Percentiles rank a stretch among this genome's conserved stretches.
Evolutionary conservation across 1,140 invertebrate species (phyloP).

Genomic region (Papilio polytes): DNA sequence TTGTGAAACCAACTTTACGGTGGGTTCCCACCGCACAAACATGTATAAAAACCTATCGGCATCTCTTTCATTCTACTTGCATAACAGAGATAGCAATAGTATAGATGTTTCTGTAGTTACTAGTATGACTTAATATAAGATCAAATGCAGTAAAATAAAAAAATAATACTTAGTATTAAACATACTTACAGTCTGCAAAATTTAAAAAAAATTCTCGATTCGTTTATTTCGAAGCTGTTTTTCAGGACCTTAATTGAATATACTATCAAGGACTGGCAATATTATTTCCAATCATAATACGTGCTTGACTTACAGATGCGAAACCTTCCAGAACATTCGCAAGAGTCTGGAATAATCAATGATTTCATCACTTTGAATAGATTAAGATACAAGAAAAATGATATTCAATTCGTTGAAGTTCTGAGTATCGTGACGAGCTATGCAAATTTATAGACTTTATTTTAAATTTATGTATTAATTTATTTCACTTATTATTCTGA

Average conservation of each 20-base stretch:
- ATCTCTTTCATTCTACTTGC: background rate
- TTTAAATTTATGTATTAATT: background rate
- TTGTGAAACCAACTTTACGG: background rate
- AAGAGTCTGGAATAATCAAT: slow-evolving; percentile 14
- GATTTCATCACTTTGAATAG: slow-evolving; percentile 1
- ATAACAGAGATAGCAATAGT: background rate
- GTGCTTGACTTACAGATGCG: slow-evolving; percentile 24
- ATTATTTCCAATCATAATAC: background rate
- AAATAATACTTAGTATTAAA: background rate
- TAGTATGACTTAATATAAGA: too few relatives aligned
- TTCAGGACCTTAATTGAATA: slow-evolving; percentile 25
- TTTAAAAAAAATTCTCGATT: background rate
- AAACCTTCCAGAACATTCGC: background rate
- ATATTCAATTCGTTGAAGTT: background rate
- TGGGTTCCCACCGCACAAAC: background rate
- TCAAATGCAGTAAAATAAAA: too few relatives aligned
- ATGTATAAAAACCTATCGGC: slow-evolving; percentile 3
- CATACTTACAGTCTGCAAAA: background rate
- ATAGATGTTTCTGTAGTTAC: background rate
- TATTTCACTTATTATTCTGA: background rate
- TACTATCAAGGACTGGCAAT: background rate
- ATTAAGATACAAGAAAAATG: background rate
- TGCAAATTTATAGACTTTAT: background rate
- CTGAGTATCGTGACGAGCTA: background rate
- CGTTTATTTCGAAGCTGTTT: background rate